Evolutionary conservation across 2,888 invertebrate genomes (phyloP), one percentile per base, ranked within the genome.

Genomic region (Chrysotoxum bicinctum): DNA sequence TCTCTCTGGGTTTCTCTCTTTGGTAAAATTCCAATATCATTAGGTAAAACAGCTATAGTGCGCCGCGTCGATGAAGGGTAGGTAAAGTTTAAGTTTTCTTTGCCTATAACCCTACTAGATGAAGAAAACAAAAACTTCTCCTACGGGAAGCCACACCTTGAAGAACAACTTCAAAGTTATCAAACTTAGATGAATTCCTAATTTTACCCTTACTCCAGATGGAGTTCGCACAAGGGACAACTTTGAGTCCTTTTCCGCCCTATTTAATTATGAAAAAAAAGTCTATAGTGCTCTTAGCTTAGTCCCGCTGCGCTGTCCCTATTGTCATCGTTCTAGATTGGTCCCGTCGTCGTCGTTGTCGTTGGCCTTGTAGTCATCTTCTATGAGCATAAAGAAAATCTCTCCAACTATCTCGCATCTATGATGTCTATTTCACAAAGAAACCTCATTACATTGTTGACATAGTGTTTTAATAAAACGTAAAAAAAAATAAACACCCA

Each of bases 121-220:
- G 48, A 35, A 40, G 23, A 21, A 62, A 37, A 66, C 40, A 35
- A 52, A 43, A 66, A 68, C 50, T 66, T 60, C 43, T 66, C 35
- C 35, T 66, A 70, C 32, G 79, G 50, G 35, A 66, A 43, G 35
- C 52, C 74, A 74, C 74, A 58, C 79, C 74, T 80, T 48, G 30
- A 52, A 60, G 43, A 68, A 60, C 50, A 79, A 68, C 73, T 79
- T 79, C 40, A 73, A 83, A 83, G 83, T 83, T 83, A 69, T 69
- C 56, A 78, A 83, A 83, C 73, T 74, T 56, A 50, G 69, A 74
- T 83, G 78, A 83, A 78, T 78, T 77, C 35, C 62, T 66, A 82
- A 82, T 78, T 78, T 64, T 21, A 37, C 35, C 26, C 30, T 32
- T 26, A 30, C 30, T n/a, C 7, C 32, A 16, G 23, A 66, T 32